Conservation (phyloP, 2,888 invertebrate genomes). For the Thysanoteuthis rhombus region DNA sequence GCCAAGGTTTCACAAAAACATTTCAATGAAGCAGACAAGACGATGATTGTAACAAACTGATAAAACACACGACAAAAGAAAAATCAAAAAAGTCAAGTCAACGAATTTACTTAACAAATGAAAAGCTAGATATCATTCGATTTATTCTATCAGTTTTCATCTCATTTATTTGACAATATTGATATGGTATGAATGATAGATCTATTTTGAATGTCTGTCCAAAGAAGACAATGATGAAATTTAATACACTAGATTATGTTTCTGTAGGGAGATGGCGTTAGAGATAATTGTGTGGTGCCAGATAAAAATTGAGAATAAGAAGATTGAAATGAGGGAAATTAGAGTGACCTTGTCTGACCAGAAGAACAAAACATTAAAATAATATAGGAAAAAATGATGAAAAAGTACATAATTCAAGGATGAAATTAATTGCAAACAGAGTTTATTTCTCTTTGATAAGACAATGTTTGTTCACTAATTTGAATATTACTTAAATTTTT, state of each 20-base stretch:
- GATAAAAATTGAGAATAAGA: background rate
- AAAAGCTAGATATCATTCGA: background rate
- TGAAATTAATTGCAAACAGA: no score
- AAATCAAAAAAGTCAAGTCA: no score
- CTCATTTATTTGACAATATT: background rate
- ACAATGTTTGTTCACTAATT: no score
- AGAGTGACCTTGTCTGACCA: background rate
- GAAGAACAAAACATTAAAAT: background rate
- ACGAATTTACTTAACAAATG: background rate
- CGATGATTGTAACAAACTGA: no score
- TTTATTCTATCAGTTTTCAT: background rate
- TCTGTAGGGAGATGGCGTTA: background rate
- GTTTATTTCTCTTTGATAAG: no score
- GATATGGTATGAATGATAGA: background rate
- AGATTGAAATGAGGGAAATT: background rate
- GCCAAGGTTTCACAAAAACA: no score
- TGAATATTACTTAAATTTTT: no score
- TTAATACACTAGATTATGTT: background rate
- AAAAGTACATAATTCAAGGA: no score
- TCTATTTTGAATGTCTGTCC: background rate
- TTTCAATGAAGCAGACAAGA: no score
- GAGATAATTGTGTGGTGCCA: background rate
- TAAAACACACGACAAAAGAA: no score
- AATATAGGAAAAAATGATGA: background rate
- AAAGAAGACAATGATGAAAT: background rate